Percentiles rank a stretch among this genome's conserved stretches.
These are phyloP conservation scores for Thaumatotibia leucotreta DNA, from an alignment of 1,140 invertebrate genomes.

Conservation along the genomic window DNA sequence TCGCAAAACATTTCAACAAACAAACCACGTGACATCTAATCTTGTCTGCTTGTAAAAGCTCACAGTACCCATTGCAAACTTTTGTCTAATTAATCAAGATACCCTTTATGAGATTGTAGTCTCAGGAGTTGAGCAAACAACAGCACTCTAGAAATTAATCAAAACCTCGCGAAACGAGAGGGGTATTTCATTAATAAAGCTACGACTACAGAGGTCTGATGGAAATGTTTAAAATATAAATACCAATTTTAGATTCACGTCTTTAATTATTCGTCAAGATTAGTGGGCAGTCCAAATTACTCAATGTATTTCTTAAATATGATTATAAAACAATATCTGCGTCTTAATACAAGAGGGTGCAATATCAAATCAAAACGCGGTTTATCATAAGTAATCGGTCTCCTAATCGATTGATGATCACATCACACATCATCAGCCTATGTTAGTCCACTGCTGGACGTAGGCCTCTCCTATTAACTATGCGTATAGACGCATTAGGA, in stretches of 20 bases:
- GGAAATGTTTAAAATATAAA: not conserved
- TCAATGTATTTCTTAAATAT: too few relatives aligned
- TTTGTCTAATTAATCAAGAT: conserved; percentile 12
- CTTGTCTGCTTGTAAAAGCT: not conserved
- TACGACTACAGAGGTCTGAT: not conserved
- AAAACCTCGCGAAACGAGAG: not conserved
- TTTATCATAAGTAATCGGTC: too few relatives aligned
- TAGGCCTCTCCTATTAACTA: too few relatives aligned
- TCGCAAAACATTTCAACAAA: conserved; percentile 3
- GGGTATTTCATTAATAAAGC: not conserved
- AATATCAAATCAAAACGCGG: too few relatives aligned
- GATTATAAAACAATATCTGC: too few relatives aligned
- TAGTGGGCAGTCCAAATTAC: too few relatives aligned
- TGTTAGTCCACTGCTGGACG: too few relatives aligned
- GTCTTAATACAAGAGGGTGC: too few relatives aligned
- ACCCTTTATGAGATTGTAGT: conserved; percentile 8
- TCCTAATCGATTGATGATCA: too few relatives aligned
- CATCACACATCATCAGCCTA: too few relatives aligned
- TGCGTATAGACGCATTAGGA: too few relatives aligned
- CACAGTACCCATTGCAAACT: not conserved
- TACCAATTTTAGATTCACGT: not conserved
- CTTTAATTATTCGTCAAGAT: too few relatives aligned
- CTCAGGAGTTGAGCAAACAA: conserved; percentile 6
- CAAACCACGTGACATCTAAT: not conserved
- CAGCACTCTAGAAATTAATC: conserved; percentile 9